Conservation (phyloP, 2,113 vertebrate genomes). For the Malurus elegans region DNA sequence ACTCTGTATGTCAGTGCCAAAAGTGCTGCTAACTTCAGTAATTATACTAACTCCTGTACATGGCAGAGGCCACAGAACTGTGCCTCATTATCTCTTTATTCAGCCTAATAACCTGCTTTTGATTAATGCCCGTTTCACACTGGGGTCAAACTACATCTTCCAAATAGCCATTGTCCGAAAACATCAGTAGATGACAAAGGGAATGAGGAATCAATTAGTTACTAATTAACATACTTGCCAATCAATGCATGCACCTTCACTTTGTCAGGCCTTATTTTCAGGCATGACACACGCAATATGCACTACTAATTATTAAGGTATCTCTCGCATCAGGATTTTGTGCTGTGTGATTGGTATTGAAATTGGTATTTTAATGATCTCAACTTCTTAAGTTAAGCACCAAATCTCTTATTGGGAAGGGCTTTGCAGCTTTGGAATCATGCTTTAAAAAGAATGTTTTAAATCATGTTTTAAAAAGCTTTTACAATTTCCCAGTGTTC, state of each 20-base stretch:
- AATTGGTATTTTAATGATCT: neutral
- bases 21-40: neutral
- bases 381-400: neutral
- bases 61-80: neutral
- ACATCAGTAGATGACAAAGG: neutral
- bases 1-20: neutral
- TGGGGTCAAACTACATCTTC: neutral
- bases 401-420: neutral
- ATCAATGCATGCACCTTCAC: neutral
- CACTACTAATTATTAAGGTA: neutral
- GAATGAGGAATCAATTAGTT: neutral
- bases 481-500: neutral
- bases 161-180: neutral
- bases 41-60: neutral
- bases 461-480: neutral
- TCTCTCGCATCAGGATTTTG: neutral
- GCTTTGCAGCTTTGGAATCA: neutral
- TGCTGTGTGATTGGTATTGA: neutral
- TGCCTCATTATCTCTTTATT: neutral
- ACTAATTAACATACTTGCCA: neutral
- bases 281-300: neutral
- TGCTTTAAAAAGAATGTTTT: no score
- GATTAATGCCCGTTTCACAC: neutral
- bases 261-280: neutral
- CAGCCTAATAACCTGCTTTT: neutral